Conservation (phyloP, 2,797 vertebrate genomes). For the Catostomus latipinnis region DNA sequence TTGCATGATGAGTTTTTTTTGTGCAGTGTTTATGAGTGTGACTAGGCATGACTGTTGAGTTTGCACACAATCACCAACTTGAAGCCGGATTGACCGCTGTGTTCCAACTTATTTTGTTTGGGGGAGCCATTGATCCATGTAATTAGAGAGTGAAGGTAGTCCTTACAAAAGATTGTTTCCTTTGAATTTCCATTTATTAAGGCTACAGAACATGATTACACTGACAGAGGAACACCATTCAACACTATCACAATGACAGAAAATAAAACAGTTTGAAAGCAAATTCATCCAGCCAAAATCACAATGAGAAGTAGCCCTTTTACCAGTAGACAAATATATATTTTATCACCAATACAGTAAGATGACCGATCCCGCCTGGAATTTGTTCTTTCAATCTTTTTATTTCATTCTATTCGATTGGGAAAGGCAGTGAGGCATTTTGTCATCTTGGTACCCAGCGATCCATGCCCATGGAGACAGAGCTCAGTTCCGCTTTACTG, state of each 20-base stretch:
- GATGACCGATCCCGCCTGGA: conserved; percentile 47
- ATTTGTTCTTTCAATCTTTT: conserved; percentile 65
- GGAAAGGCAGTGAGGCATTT: conserved; percentile 70
- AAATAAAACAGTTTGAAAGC: background rate
- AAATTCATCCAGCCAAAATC: conserved; percentile 40
- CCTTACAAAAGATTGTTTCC: conserved; percentile 27
- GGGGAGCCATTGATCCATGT: conserved; percentile 43
- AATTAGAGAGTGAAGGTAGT: conserved; percentile 33
- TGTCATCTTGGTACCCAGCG: conserved; percentile 72
- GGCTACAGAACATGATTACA: conserved; percentile 34
- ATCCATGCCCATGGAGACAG: conserved; percentile 59
- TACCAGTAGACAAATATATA: conserved; percentile 56
- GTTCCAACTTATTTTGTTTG: conserved; percentile 35
- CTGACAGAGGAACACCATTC: conserved; percentile 37
- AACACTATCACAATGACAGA: conserved; percentile 22
- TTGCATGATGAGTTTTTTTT: conserved; percentile 17
- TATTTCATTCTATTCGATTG: conserved; percentile 71
- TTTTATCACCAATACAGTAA: conserved; percentile 54
- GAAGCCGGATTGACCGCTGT: conserved; percentile 16
- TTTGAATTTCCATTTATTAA: conserved; percentile 48
- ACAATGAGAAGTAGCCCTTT: conserved; percentile 39
- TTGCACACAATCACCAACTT: conserved; percentile 20
- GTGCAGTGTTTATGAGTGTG: background rate
- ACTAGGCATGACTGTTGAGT: conserved; percentile 20
- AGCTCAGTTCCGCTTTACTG: conserved; percentile 75